Evolutionary conservation across 2,888 invertebrate genomes (phyloP), one percentile per base, ranked within the genome.

Genomic region (Netelia virgata): DNA sequence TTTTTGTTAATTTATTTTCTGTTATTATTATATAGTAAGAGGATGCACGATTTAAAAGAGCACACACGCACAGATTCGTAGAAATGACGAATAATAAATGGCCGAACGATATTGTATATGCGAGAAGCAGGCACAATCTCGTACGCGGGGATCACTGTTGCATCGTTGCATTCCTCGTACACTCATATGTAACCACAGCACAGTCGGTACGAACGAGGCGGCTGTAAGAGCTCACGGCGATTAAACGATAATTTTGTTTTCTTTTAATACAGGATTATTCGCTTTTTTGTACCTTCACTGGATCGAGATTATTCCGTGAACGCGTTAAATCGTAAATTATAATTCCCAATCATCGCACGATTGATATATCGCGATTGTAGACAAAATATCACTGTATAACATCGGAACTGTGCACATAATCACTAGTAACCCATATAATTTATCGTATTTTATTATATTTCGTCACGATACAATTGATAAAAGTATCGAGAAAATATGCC

Each of bases 121-220:
- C 47, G n/a, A 72, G 20, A 63, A 70, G 36, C 70, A 28, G 47
- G 53, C 75, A 75, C 78, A 75, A 75, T 78, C 69, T 55, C 41
- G 23, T 43, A 41, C 36, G 57, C 57, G 64, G 28, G 47, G 59
- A 66, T 78, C 84, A 84, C 82, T 82, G 63, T 78, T 75, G 81
- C 70, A 61, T 84, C 78, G 82, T 84, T 61, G 82, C 82, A 84
- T 82, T 84, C 78, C 82, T 74, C 41, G 77, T 64, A 68, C 14
- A 47, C 59, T 43, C 41, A 28, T 36, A n/a, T 20, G 23, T n/a
- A 20, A 41, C 20, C 20, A 59, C 55, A 28, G 53, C 73, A 69
- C 57, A 72, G 18, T 64, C 47, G 63, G 16, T 55, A 16, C 10
- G 36, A 1, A 16, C 64, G 41, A 1, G 14, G 2, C 5, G 59